Evolutionary conservation across 2,797 vertebrate species (phyloP).

Genomic region (Sternarchorhynchus goeldii): DNA sequence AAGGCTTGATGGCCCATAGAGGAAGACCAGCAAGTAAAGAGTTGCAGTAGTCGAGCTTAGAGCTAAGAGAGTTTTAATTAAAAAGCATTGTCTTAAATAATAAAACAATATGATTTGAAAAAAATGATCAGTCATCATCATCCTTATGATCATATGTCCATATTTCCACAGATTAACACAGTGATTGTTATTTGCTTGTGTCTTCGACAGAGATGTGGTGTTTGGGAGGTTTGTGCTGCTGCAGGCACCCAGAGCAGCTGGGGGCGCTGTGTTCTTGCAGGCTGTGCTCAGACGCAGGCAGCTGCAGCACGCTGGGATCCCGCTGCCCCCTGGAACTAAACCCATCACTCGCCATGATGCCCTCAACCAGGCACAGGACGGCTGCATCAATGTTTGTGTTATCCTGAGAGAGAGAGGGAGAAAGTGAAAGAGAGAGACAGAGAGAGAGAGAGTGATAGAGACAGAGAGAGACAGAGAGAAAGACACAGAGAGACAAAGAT

Average conservation of each 20-base stretch:
- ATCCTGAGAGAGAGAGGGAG: conserved; percentile 65
- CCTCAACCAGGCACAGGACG: conserved; percentile 73
- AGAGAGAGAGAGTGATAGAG: too few relatives aligned
- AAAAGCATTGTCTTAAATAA: too few relatives aligned
- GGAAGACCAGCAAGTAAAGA: too few relatives aligned
- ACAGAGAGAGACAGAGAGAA: neutral
- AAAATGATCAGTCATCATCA: too few relatives aligned
- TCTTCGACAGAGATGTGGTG: conserved; percentile 41
- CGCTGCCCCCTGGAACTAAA: conserved; percentile 52
- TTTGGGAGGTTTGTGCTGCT: conserved; percentile 46
- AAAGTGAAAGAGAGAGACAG: conserved; percentile 1
- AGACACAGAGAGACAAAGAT: neutral
- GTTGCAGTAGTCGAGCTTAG: too few relatives aligned
- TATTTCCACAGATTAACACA: neutral
- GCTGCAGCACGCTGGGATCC: conserved; percentile 64
- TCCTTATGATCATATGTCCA: neutral
- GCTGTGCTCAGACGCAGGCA: conserved; percentile 69
- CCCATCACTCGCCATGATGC: conserved; percentile 69
- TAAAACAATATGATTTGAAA: too few relatives aligned
- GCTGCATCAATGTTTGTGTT: conserved; percentile 80
- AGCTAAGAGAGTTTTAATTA: too few relatives aligned
- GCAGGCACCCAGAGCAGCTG: conserved; percentile 65
- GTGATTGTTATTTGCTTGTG: neutral
- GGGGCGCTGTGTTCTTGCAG: conserved; percentile 54
- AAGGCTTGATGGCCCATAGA: too few relatives aligned